These are phyloP conservation scores for Hippocampus guttulatus DNA, from an alignment of 2,113 vertebrate genomes.

Conservation along the genomic window DNA sequence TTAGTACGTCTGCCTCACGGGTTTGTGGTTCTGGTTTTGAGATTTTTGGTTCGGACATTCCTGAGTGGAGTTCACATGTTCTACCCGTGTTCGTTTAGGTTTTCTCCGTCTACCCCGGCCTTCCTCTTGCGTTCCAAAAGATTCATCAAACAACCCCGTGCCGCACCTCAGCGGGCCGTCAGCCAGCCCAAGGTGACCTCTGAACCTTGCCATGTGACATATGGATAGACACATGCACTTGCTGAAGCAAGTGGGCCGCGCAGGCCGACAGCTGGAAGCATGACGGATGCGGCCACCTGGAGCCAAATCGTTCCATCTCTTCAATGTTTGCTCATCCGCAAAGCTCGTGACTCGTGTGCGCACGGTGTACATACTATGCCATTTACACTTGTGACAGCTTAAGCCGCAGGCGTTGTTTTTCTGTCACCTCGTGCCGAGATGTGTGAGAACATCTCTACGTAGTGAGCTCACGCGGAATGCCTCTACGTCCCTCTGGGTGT, in stretches of 20 bases:
- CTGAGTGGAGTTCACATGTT: too few relatives aligned
- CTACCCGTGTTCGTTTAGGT: too few relatives aligned
- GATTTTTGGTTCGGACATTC: too few relatives aligned
- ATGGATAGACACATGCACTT: conserved; percentile 45
- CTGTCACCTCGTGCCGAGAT: background rate
- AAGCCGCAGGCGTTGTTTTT: background rate
- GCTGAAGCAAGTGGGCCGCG: conserved; percentile 36
- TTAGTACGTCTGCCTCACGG: too few relatives aligned
- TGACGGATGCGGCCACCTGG: background rate
- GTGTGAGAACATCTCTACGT: conserved; percentile 9
- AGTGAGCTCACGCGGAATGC: background rate
- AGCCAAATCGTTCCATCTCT: background rate
- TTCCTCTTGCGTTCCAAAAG: too few relatives aligned
- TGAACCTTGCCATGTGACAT: conserved; percentile 47
- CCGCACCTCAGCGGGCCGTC: conserved; percentile 49
- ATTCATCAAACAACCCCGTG: conserved; percentile 35
- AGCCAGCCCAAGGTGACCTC: conserved; percentile 39
- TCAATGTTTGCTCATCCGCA: background rate
- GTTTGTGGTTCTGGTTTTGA: too few relatives aligned
- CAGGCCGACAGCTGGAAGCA: background rate
- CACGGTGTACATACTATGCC: background rate
- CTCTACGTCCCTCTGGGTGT: background rate
- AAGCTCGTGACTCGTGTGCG: background rate
- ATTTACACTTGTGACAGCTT: background rate
- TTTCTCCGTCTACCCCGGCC: too few relatives aligned